Evolutionary conservation across 1,140 invertebrate species (phyloP), one percentile per base, ranked within the genome.

Genomic region (Probaryconus sp.): DNA sequence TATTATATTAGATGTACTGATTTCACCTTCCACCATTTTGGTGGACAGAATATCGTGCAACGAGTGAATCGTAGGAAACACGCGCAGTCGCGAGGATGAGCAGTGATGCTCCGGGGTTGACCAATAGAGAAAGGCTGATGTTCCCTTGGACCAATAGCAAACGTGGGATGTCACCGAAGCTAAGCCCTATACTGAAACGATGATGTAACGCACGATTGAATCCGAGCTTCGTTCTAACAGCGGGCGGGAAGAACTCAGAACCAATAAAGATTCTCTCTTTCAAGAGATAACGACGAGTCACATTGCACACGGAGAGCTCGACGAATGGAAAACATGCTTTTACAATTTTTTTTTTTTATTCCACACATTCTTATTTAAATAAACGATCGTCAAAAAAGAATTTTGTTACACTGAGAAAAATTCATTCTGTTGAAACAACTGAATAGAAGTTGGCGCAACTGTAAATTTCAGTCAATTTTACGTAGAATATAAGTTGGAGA

Each of bases 61-160:
- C 24, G 53, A 55, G 43, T 33, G 43, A 71, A 65, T 71, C 37
- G 78, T 76, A 16, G 58, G 24, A 7, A 20, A 58, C 14, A 45
- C 76, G 85, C 86, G 85, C 85, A 85, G 83, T 55, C 81, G 81
- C 84, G 79, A 81, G 69, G 86, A 87, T 87, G 85, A 87, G 86
- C 84, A 85, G 80, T 84, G 85, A 86, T 85, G 83, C 60, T 82
- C 70, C 65, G 20, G n/a, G 5, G 16, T 37, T 69, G 58, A 68
- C 72, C 71, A 76, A 78, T 75, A 10, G 55, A 20, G 9, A 40
- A 55, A 18, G 47, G 60, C 63, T 53, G 76, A 75, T 78, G 76
- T 45, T 68, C 72, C 61, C 70, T 70, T 26, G 70, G 35, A 71
- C 76, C 70, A 77, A 77, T 77, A 10, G 70, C 10, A 51, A 45